A percentile compares a stretch with the other conserved stretches of the same genome.
Conservation (phyloP, 2,888 invertebrate species). For the Aleiodes alternator region DNA sequence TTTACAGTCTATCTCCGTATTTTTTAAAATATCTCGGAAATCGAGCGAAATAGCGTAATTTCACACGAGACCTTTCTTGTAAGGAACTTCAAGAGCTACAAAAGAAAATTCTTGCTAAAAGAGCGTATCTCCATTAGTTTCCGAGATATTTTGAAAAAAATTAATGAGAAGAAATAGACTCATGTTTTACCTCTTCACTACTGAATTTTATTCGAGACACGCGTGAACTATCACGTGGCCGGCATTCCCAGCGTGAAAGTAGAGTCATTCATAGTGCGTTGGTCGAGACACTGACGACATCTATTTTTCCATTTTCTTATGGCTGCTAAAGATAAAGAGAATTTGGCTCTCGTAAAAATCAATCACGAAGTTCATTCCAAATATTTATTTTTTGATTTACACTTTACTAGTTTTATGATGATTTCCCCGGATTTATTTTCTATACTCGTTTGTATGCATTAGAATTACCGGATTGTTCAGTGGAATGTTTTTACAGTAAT, state of each 20-base stretch:
- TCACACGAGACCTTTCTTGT: too few species aligned
- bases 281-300: background rate
- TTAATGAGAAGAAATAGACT: too few species aligned
- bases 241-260: slow-evolving; percentile 34
- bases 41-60: too few species aligned
- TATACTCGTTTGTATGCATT: too few species aligned
- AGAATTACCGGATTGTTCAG: background rate
- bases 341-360: background rate
- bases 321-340: background rate
- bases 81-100: too few species aligned
- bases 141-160: too few species aligned
- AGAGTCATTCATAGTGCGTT: background rate
- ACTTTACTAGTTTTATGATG: background rate
- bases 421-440: background rate
- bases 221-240: slow-evolving; percentile 30
- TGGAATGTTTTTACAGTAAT: slow-evolving; percentile 12
- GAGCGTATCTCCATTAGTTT: too few species aligned
- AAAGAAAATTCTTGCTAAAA: too few species aligned
- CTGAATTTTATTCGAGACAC: slow-evolving; percentile 15
- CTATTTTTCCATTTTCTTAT: background rate
- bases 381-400: background rate
- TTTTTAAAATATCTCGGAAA: too few species aligned
- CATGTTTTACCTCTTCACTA: too few species aligned
- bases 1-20: too few species aligned
- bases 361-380: background rate